Evolutionary conservation across 2,888 invertebrate genomes (phyloP), one percentile per base, ranked within the genome.

Genomic region (Hoplodrina blanda): DNA sequence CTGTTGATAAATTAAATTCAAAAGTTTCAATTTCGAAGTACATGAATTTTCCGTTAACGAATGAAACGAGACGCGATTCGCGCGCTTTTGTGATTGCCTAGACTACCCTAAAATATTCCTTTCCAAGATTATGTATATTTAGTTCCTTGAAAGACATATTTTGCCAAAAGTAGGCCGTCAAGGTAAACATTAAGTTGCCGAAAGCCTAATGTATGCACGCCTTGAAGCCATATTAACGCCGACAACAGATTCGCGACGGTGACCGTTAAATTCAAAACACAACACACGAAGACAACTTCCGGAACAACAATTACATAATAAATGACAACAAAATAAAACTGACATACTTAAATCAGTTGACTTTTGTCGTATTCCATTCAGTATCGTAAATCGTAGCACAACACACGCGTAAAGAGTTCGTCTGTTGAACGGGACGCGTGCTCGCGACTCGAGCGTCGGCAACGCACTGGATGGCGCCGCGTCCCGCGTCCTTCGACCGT

Each of bases 291-390:
- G 71, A 69, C 67, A 78, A 86, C 88, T 88, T 89, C 88, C 89
- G 88, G 74, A 76, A 86, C 72, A 83, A 78, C 64, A 61, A 71
- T 88, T 87, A 81, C 82, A 80, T 85, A 88, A 86, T 46, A 80
- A 86, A 81, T 85, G 83, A 66, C 61, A 85, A 85, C 82, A 87
- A 85, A 80, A 84, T 85, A 88, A 91, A 90, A 88, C 89, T 90
- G 89, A 91, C 94, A 93, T 94, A 95, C 94, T 94, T 93, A 92
- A 90, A 90, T 90, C 91, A 92, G 93, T 88, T 83, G 86, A 78
- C 62, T 83, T 83, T 88, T 74, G 82, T 84, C 75, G 81, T 83
- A 83, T 86, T 78, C 81, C 82, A 83, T 80, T 85, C 79, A 84
- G 68, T 81, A 80, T 86, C 85, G 86, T 80, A 78, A 70, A 69